Conservation (phyloP, 2,797 vertebrate species). For the Poeciliopsis infans region DNA sequence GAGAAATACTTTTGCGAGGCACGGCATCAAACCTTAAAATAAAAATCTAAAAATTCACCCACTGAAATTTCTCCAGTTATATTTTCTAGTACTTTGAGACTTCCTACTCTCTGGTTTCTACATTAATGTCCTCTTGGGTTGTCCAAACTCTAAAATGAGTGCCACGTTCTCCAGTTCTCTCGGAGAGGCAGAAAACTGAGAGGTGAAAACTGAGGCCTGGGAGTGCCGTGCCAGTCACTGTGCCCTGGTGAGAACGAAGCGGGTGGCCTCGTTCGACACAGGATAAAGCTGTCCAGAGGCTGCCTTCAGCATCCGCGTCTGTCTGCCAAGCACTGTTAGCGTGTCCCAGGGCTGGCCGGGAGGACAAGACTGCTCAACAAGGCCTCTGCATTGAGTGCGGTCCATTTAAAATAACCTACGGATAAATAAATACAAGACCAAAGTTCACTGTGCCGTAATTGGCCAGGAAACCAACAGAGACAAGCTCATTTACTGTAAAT, state of each 20-base stretch:
- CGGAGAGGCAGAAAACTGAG: conserved; percentile 68
- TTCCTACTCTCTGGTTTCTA: conserved; percentile 39
- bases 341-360: conserved; percentile 67
- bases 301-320: conserved; percentile 70
- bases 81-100: conserved; percentile 1
- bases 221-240: conserved; percentile 71
- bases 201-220: conserved; percentile 66
- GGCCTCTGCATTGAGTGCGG: conserved; percentile 74
- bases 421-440: conserved; percentile 79
- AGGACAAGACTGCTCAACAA: conserved; percentile 74
- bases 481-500: conserved; percentile 82
- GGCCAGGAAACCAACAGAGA: conserved; percentile 81
- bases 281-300: conserved; percentile 77
- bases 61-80: background rate
- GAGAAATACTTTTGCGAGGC: background rate
- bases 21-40: background rate
- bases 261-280: conserved; percentile 69
- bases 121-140: conserved; percentile 47
- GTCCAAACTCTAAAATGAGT: conserved; percentile 41
- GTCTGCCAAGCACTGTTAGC: conserved; percentile 71
- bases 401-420: conserved; percentile 81
- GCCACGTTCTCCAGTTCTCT: conserved; percentile 60
- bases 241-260: conserved; percentile 72
- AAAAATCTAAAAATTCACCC: background rate
- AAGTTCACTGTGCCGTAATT: conserved; percentile 80